Conservation (phyloP, 2,888 invertebrate species). For the Spatulosminthurus flaviceps region DNA sequence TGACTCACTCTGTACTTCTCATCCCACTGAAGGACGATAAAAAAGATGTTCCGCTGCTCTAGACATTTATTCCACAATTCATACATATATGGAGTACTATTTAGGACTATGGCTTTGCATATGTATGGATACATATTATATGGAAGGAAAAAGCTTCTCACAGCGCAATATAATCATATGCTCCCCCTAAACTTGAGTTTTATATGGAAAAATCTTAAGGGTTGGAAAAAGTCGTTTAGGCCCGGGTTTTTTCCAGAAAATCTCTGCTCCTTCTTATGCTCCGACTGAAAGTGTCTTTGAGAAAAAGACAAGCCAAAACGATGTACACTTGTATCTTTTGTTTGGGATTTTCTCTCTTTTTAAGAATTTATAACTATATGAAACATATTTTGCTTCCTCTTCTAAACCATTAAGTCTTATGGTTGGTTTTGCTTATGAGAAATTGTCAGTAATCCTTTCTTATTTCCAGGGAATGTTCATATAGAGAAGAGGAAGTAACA, state of each 20-base stretch:
- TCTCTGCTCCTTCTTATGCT: too few species aligned
- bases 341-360: too few species aligned
- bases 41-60: neutral
- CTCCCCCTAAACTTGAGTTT: neutral
- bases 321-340: neutral
- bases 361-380: neutral
- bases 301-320: slow-evolving; percentile 13
- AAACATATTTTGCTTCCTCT: slow-evolving; percentile 7
- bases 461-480: too few species aligned
- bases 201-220: slow-evolving; percentile 1
- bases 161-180: neutral
- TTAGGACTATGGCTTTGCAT: neutral
- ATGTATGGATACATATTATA: neutral
- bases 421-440: neutral
- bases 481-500: too few species aligned
- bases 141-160: neutral
- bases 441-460: neutral
- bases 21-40: slow-evolving; percentile 22
- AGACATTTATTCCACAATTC: neutral
- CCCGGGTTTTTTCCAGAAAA: neutral
- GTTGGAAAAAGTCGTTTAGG: slow-evolving; percentile 4
- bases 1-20: neutral
- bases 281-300: too few species aligned
- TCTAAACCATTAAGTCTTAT: neutral
- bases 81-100: neutral